Evolutionary conservation across 2,113 vertebrate species (phyloP), one percentile per base, ranked within the genome.

Genomic region (Percopsis transmontana): DNA sequence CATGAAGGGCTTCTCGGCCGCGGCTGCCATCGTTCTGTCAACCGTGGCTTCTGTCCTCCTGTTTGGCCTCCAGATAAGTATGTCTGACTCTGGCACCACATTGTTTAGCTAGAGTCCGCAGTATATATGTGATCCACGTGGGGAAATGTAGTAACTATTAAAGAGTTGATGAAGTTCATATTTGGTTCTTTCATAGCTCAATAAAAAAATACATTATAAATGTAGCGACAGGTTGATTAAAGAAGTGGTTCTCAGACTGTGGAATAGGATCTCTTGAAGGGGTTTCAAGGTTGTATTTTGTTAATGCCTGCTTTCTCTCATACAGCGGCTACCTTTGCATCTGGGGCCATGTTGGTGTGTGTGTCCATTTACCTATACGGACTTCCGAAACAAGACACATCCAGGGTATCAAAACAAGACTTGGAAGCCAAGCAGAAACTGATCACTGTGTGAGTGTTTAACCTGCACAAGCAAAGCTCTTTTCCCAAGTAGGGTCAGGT

Each of bases 1-100:
- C 62, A 97, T 99, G 96, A 99, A 99, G 82, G 96, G 97, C 18
- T 99, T 99, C 80, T 99, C 96, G 27, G 97, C 97, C 0, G 96
- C 97, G 0, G 94, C 96, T 0, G 97, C 97, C 58, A 99, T 99
- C 21, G 87, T 99, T n/a, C 90, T 99, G n/a, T 99, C 97, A 9
- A 99, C 96, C 0, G 76, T 97, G 57, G 96, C 96, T 1, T 99
- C 97, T 0, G 93, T 98, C 58, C 0, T 93, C 16, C 90, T 99
- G 62, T 99, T 99, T 55, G 97, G 96, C 70, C 91, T 99, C 58
- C 93, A 97, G 87, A 95, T 99, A 89, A 98, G 97, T 99, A 92
- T 65, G 97, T 94, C 11, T 24, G 10, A 14, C 14, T 52, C 20
- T 48, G 23, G n/a, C 21, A 15, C 13, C 16, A 9, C 15, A n/a